Evolutionary conservation across 1,140 invertebrate genomes (phyloP), one percentile per base, ranked within the genome.

Genomic region (Parapsyche elsis): DNA sequence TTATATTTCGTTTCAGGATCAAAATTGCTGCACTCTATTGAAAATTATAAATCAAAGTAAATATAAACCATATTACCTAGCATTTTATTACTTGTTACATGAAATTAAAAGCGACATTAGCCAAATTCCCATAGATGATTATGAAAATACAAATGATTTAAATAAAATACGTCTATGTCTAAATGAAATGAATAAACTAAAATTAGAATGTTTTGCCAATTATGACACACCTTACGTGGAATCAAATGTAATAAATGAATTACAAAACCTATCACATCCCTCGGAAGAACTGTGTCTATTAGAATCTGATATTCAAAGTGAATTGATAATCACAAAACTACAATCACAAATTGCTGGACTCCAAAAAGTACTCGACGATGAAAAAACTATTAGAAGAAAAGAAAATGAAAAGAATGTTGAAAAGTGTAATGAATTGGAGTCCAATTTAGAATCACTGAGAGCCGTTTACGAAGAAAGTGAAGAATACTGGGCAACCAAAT

Each of bases 401-500:
- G 90, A 91, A 76, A 92, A 90, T 74, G 84, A 87, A 81, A 86
- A 89, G 61, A 84, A 92, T 70, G 84, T 86, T 24, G 88, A 91
- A 49, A 90, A 91, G 80, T 92, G 91, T 84, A 88, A 89, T 23
- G 93, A 94, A 30, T 86, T 95, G 14, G 94, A 95, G 86, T 87
- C 88, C 21, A 94, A 93, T 84, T 85, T 95, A 26, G 94, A 96
- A 85, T 88, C 93, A 82, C 86, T 96, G 84, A 91, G 91, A 83
- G 87, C 90, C 16, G 95, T 96, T 83, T 95, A 94, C 84, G 95
- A 96, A 83, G 92, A 92, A 80, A 95, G 94, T 84, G 95, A 96
- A 86, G 94, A 96, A 85, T 96, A 96, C 86, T 96, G 95, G 95
- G 89, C 92, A 19, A 86, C 85, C 7, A 95, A 95, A 87, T 86